Conservation (phyloP, 2,113 vertebrate species). For the Macaca nemestrina region DNA sequence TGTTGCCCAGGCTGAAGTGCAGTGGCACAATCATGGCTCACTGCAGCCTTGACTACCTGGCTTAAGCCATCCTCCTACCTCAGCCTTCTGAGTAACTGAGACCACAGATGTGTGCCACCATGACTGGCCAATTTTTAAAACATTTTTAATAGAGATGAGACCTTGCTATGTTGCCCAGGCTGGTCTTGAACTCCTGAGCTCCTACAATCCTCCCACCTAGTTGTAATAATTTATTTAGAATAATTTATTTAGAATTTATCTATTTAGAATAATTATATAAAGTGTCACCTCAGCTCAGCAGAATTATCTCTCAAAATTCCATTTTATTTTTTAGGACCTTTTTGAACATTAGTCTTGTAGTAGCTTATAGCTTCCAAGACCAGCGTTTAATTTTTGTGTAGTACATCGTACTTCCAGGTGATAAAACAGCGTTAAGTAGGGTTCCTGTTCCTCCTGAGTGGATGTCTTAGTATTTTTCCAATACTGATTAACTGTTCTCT, state of each 20-base stretch:
- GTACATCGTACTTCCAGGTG: constrained; percentile 6
- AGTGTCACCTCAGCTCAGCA: not conserved
- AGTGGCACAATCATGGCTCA: too few relatives aligned
- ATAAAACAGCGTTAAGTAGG: not conserved
- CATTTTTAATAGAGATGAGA: too few relatives aligned
- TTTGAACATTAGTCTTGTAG: not conserved
- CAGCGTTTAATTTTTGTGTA: constrained; percentile 12
- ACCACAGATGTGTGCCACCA: too few relatives aligned
- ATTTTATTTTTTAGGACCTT: not conserved
- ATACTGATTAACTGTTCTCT: not conserved
- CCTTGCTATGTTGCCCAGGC: too few relatives aligned
- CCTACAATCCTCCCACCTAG: too few relatives aligned
- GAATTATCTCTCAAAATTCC: not conserved
- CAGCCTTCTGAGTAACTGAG: too few relatives aligned
- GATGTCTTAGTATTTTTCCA: not conserved
- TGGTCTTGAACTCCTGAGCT: too few relatives aligned
- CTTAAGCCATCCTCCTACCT: too few relatives aligned
- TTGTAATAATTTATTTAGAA: constrained; percentile 34
- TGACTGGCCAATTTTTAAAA: too few relatives aligned
- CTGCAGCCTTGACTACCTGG: too few relatives aligned
- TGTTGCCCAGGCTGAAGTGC: too few relatives aligned
- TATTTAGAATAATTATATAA: not conserved
- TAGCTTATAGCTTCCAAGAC: not conserved
- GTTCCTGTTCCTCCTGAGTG: not conserved
- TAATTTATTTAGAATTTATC: not conserved